A percentile compares a stretch with the other conserved stretches of the same genome.
These are phyloP conservation scores for Podarcis muralis DNA, from an alignment of 2,113 vertebrate genomes.

Conservation along the genomic window DNA sequence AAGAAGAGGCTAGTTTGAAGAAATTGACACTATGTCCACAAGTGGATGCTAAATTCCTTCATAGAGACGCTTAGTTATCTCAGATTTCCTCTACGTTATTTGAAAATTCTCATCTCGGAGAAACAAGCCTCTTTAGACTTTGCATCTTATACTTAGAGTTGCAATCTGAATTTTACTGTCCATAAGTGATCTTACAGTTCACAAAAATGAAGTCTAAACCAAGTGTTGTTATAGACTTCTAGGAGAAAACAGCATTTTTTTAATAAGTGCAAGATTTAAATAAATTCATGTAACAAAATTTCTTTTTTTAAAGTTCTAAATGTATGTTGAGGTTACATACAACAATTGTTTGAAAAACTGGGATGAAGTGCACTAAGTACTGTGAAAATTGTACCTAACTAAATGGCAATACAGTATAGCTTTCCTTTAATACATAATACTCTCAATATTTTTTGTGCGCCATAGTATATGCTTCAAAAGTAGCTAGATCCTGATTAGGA, in stretches of 20 bases:
- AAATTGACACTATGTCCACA: neutral
- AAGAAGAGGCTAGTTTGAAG: neutral
- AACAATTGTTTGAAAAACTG: neutral
- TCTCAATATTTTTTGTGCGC: neutral
- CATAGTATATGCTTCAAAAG: conserved; percentile 28
- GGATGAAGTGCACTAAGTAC: neutral
- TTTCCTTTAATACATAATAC: neutral
- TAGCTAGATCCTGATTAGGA: conserved; percentile 3
- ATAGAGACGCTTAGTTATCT: too few species aligned
- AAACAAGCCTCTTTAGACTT: neutral
- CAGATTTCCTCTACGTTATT: neutral
- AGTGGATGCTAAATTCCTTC: neutral
- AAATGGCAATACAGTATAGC: conserved; percentile 29
- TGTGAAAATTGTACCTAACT: conserved; percentile 15
- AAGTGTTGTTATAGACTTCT: neutral
- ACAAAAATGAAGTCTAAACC: neutral
- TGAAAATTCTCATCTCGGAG: neutral
- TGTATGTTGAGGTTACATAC: neutral
- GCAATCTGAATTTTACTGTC: neutral
- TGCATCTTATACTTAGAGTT: neutral
- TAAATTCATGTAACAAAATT: neutral
- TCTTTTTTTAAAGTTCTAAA: neutral
- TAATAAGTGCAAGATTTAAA: neutral
- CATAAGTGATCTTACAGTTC: neutral
- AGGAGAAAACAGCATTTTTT: neutral